Evolutionary conservation across 2,888 invertebrate genomes (phyloP), one percentile per base, ranked within the genome.

Genomic region (Agyllia agylla): DNA sequence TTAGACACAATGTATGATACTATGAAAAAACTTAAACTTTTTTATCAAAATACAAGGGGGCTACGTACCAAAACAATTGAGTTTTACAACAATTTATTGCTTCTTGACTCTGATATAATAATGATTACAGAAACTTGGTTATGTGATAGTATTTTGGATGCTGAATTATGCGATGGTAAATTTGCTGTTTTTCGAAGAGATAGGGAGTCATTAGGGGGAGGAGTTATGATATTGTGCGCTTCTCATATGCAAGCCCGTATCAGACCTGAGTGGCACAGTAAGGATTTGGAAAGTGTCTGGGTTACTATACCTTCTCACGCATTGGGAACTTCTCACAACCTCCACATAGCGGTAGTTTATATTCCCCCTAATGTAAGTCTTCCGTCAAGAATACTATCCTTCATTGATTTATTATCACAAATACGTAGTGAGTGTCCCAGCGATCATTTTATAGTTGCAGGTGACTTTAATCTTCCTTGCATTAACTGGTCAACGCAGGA

Each of bases 391-490:
- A 30, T 24, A 15, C 49, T 20, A n/a, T 49, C 49, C 3, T 80
- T 49, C 35, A 11, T 80, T 13, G 3, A 80, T 30, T 30, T 49
- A 24, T 2, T 13, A 17, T 30, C 42, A 49, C 30, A 80, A 49
- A 49, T 80, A 80, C 80, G 49, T 17, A 27, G 49, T 49, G 24
- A 24, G 5, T 30, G 87, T 30, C 85, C 87, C 27, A 70, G 57
- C 33, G 91, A 92, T 33, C 11, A 81, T 24, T 49, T 90, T 15
- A 49, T 92, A n/a, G 2, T 92, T 11, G 86, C 86, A 8, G 92
- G 92, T 6, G 90, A 92, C 38, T 90, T 90, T 64, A 92, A 92
- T 38, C 30, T 92, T 11, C 86, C 88, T 0, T 87, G 86, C 78
- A 73, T 91, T 13, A 73, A 87, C 8, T 92, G 92, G 92, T 73